Evolutionary conservation across 2,113 vertebrate genomes (phyloP).

Genomic region (Lophura nycthemera): DNA sequence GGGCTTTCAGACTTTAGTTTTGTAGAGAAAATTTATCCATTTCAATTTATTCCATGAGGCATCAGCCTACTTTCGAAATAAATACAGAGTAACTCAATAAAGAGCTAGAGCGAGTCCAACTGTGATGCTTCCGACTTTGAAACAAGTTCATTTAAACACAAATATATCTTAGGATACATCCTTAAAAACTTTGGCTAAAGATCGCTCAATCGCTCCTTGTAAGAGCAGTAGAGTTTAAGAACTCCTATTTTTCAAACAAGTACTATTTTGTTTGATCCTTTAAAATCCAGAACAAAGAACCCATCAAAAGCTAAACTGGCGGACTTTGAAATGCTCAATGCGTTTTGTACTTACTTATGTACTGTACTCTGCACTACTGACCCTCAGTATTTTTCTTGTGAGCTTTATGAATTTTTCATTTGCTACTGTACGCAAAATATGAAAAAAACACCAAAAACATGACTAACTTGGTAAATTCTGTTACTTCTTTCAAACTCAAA

Average conservation of each 20-base stretch:
- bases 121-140: neutral
- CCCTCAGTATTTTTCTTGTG: constrained; percentile 14
- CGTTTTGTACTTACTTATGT: neutral
- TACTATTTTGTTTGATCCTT: constrained; percentile 18
- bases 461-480: neutral
- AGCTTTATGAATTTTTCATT: constrained; percentile 51
- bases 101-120: neutral
- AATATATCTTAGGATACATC: neutral
- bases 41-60: neutral
- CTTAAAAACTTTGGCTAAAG: neutral
- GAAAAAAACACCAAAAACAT: neutral
- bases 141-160: neutral
- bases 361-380: neutral
- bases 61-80: neutral
- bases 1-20: neutral
- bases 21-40: neutral
- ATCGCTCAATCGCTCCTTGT: neutral
- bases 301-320: neutral
- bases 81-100: neutral
- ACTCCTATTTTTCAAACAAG: neutral
- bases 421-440: neutral
- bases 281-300: neutral
- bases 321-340: constrained; percentile 1
- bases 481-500: neutral
- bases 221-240: neutral